Evolutionary conservation across 1,140 invertebrate species (phyloP).

Genomic region (Drosophila sproati): DNA sequence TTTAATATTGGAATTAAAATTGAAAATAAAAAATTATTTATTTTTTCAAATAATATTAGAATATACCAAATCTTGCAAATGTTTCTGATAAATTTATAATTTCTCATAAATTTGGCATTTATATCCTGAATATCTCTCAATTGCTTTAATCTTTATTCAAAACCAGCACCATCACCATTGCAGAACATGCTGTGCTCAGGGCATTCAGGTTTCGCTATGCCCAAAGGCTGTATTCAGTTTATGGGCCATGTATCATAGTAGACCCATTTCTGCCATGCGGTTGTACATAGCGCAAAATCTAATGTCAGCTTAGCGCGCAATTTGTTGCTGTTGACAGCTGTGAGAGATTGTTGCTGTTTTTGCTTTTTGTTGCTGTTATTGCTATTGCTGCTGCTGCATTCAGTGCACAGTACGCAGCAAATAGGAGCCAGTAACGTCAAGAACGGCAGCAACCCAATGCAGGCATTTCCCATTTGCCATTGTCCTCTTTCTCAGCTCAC

Average conservation of each 20-base stretch:
- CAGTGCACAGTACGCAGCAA: constrained; percentile 23
- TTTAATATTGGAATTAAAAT: too few relatives aligned
- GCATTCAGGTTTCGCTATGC: constrained; percentile 27
- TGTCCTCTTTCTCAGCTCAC: constrained; percentile 31
- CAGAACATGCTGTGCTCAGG: not conserved
- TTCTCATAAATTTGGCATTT: too few relatives aligned
- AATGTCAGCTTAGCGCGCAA: constrained; percentile 80
- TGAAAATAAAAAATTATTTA: too few relatives aligned
- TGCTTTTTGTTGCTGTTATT: not conserved
- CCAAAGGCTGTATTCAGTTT: constrained; percentile 12
- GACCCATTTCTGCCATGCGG: constrained; percentile 54
- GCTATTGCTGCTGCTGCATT: constrained; percentile 38
- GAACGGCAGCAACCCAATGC: constrained; percentile 38
- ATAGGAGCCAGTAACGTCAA: constrained; percentile 33
- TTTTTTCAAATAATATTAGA: too few relatives aligned
- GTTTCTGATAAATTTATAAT: too few relatives aligned
- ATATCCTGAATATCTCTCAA: too few relatives aligned
- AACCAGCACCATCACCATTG: not conserved
- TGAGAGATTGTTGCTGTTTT: constrained; percentile 67
- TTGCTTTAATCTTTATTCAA: too few relatives aligned
- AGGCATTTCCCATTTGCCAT: constrained; percentile 53
- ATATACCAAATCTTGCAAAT: too few relatives aligned
- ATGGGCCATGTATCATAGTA: constrained; percentile 46
- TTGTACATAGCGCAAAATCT: constrained; percentile 64
- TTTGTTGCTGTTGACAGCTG: constrained; percentile 79